These are phyloP conservation scores for Oriolus oriolus DNA, from an alignment of 2,113 vertebrate species.

Conservation along the genomic window DNA sequence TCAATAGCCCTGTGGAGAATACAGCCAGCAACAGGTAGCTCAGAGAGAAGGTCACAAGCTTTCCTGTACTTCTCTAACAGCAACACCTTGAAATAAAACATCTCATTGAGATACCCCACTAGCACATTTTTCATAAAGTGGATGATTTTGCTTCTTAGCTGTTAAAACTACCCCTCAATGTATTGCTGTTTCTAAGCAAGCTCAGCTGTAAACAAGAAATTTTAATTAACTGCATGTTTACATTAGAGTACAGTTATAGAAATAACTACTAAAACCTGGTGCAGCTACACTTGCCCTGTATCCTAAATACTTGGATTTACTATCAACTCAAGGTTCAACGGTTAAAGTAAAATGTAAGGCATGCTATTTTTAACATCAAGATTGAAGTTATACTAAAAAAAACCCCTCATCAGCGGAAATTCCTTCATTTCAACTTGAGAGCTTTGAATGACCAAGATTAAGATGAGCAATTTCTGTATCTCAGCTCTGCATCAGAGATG, in stretches of 20 bases:
- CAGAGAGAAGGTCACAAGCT: neutral
- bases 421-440: neutral
- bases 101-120: neutral
- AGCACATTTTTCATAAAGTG: neutral
- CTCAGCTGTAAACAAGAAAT: neutral
- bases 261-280: neutral
- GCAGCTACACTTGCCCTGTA: neutral
- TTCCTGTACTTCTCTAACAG: neutral
- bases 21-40: neutral
- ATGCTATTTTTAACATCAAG: neutral
- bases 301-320: neutral
- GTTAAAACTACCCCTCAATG: neutral
- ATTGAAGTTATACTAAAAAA: neutral
- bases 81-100: neutral
- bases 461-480: neutral
- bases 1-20: slow-evolving; percentile 41
- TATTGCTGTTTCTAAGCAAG: neutral
- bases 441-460: neutral
- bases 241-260: neutral
- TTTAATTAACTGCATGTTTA: neutral
- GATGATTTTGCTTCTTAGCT: neutral
- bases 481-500: neutral
- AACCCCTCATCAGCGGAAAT: neutral
- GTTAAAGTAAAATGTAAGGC: neutral
- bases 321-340: neutral